Percentiles rank a stretch among this genome's conserved stretches.
phyloP scores from a whole-genome alignment of 2,888 invertebrate species.

The Oscheius sp. region DNA sequence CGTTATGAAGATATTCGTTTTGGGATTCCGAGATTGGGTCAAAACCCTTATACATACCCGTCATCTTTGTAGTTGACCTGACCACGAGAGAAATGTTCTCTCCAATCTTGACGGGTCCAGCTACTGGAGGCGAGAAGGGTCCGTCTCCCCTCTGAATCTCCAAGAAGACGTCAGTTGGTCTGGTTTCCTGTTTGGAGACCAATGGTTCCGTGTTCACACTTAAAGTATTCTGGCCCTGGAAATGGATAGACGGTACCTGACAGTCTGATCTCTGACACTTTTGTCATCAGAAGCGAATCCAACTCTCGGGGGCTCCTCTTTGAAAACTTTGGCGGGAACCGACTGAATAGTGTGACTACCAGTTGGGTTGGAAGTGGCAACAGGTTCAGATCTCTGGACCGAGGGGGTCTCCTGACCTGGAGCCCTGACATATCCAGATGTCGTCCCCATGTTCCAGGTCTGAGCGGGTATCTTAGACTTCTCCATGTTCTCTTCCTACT shows the following conservation, averaged over 20 bases:
- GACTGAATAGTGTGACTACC: not conserved
- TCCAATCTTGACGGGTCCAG: slow-evolving; percentile 68
- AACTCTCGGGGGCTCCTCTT: slow-evolving; percentile 44
- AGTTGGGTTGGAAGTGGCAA: not conserved
- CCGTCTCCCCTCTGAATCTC: slow-evolving; percentile 69
- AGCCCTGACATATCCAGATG: not conserved
- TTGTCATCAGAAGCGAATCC: slow-evolving; percentile 39
- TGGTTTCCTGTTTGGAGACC: slow-evolving; percentile 49
- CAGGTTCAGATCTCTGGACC: not conserved
- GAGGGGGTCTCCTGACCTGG: not conserved
- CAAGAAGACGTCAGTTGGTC: slow-evolving; percentile 55
- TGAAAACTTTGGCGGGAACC: slow-evolving; percentile 36
- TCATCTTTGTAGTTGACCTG: slow-evolving; percentile 53
- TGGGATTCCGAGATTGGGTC: no score
- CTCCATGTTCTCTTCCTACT: not conserved
- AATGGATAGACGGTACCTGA: not conserved
- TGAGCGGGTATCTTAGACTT: slow-evolving; percentile 41
- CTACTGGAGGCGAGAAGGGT: slow-evolving; percentile 62
- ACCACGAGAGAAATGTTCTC: slow-evolving; percentile 70
- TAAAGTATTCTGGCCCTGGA: not conserved
- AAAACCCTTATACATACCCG: slow-evolving; percentile 30
- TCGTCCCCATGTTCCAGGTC: slow-evolving; percentile 47
- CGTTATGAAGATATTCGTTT: no score
- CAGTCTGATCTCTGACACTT: slow-evolving; percentile 7
- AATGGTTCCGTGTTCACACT: slow-evolving; percentile 29